These are phyloP conservation scores for Hemaris fuciformis DNA, from an alignment of 2,888 invertebrate species.

Conservation along the genomic window DNA sequence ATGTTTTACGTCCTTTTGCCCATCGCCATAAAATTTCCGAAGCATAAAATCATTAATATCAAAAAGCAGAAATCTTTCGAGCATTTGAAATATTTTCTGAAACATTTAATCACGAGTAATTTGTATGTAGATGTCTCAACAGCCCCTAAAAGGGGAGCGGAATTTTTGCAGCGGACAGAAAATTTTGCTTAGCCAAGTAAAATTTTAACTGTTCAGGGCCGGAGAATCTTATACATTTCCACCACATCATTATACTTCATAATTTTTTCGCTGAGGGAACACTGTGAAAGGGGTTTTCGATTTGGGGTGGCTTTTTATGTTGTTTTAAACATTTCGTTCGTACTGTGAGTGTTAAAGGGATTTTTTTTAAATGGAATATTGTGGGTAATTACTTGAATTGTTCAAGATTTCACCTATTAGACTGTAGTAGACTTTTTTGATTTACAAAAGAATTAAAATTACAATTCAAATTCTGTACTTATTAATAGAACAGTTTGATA, in stretches of 20 bases:
- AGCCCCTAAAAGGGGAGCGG: slow-evolving; percentile 70
- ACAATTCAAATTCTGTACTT: too few species aligned
- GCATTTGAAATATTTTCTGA: slow-evolving; percentile 81
- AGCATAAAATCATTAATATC: slow-evolving; percentile 77
- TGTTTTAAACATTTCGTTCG: slow-evolving; percentile 19
- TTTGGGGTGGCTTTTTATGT: slow-evolving; percentile 3
- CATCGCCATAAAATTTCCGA: slow-evolving; percentile 28
- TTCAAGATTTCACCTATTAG: too few species aligned
- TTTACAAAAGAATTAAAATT: too few species aligned
- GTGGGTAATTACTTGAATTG: neutral
- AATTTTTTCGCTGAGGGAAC: slow-evolving; percentile 62
- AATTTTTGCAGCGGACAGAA: slow-evolving; percentile 80
- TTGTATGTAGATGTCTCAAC: slow-evolving; percentile 80
- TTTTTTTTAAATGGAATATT: neutral
- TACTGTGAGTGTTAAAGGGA: slow-evolving; percentile 18
- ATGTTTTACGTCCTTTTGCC: neutral
- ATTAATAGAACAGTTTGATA: too few species aligned
- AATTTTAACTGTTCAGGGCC: slow-evolving; percentile 80
- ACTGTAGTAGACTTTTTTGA: too few species aligned
- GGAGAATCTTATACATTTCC: slow-evolving; percentile 80
- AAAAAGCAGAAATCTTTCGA: slow-evolving; percentile 77
- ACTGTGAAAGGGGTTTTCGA: slow-evolving; percentile 56
- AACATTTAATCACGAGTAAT: slow-evolving; percentile 82
- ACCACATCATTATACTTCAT: slow-evolving; percentile 79
- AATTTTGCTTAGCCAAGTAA: slow-evolving; percentile 81